These are phyloP conservation scores for Myiagra hebetior DNA, from an alignment of 2,113 vertebrate genomes.

Conservation along the genomic window DNA sequence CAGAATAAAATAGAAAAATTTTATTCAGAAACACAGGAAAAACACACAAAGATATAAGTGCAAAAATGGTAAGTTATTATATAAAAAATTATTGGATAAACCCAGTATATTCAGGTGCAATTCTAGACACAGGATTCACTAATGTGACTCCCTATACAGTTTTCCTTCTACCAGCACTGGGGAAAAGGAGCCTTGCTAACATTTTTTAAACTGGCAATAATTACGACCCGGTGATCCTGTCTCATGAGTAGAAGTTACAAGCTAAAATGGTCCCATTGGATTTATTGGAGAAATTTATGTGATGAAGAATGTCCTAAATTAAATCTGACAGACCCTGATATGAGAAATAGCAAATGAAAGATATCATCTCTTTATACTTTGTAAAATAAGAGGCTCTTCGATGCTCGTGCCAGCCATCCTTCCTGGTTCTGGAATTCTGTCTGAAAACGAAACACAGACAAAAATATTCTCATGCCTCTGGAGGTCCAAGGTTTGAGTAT, in stretches of 20 bases:
- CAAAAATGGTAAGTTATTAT: not conserved
- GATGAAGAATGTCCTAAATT: not conserved
- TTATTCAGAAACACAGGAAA: conserved; percentile 46
- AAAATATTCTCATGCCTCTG: not conserved
- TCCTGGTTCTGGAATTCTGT: conserved; percentile 11
- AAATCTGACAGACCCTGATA: not conserved
- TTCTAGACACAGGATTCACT: not conserved
- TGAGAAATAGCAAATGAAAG: not conserved
- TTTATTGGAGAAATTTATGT: not conserved
- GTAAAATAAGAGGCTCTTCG: conserved; percentile 19
- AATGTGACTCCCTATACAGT: not conserved
- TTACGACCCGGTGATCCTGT: not conserved
- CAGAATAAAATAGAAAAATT: not conserved
- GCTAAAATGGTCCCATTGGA: not conserved
- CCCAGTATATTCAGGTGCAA: not conserved
- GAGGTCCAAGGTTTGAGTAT: not conserved
- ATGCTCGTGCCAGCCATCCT: not conserved
- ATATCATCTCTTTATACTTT: conserved; percentile 45
- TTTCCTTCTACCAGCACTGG: not conserved
- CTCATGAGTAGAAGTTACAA: not conserved
- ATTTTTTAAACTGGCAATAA: not conserved
- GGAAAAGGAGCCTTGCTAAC: not conserved
- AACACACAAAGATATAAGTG: not conserved
- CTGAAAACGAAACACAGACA: conserved; percentile 54
- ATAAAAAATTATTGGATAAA: not conserved